A percentile compares a stretch with the other conserved stretches of the same genome.
These are phyloP conservation scores for Psilopsiagon aymara DNA, from an alignment of 2,113 vertebrate genomes.

Conservation along the genomic window DNA sequence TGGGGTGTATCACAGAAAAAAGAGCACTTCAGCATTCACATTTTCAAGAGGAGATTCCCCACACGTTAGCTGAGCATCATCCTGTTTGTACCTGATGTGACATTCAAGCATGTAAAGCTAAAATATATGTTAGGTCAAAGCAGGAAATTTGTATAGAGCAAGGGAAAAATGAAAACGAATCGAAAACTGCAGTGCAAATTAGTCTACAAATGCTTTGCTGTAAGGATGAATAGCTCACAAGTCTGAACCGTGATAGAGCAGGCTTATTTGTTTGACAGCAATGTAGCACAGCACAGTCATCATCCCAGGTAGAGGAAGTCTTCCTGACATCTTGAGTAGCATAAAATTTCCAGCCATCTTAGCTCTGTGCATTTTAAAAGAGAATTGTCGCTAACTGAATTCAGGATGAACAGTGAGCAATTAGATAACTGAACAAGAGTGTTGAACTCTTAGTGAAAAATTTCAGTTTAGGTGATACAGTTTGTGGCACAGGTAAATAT, in stretches of 20 bases:
- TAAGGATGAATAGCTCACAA: background rate
- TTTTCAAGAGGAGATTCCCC: background rate
- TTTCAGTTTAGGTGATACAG: background rate
- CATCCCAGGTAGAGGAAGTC: background rate
- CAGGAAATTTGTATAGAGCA: background rate
- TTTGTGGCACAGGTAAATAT: background rate
- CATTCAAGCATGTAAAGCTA: background rate
- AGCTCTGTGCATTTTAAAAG: background rate
- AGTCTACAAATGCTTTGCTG: background rate
- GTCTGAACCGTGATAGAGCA: background rate
- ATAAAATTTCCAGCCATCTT: background rate
- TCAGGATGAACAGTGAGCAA: background rate
- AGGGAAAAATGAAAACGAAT: background rate
- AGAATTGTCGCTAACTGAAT: background rate
- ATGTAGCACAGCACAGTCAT: background rate
- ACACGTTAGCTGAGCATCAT: fast-evolving
- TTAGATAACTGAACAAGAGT: background rate
- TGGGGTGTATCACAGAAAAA: background rate
- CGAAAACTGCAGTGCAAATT: background rate
- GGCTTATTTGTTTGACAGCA: background rate
- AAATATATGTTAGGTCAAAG: background rate
- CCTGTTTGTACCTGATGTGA: background rate
- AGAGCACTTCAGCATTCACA: background rate
- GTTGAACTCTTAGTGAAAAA: background rate
- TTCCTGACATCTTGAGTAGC: background rate